Conservation (phyloP, 2,888 invertebrate genomes). For the Chymomyza amoena region DNA sequence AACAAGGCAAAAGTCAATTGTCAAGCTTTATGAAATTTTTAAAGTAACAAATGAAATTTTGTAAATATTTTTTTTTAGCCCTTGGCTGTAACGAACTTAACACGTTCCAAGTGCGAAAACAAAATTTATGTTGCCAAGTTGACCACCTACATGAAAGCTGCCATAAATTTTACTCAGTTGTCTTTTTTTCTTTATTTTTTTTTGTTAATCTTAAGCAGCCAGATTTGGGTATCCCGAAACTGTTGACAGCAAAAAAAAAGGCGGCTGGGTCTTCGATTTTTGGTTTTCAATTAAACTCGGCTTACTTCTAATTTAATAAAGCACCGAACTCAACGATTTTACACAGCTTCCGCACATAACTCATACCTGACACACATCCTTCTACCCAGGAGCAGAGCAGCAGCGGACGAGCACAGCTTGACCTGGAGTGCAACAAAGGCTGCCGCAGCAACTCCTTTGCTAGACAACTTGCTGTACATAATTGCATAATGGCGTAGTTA, state of each 20-base stretch:
- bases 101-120: conserved; percentile 17
- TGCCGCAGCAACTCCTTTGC: conserved; percentile 13
- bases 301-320: conserved; percentile 17
- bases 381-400: conserved; percentile 17
- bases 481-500: conserved; percentile 74
- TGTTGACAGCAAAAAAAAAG: background rate
- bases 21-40: background rate
- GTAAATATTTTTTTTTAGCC: background rate
- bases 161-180: conserved; percentile 37
- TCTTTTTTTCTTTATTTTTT: background rate
- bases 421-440: conserved; percentile 1
- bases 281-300: conserved; percentile 15
- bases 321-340: conserved; percentile 18
- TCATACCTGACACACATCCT: background rate
- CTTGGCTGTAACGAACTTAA: conserved; percentile 32
- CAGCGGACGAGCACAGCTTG: conserved; percentile 8
- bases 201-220: background rate
- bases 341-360: background rate
- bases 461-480: conserved; percentile 48
- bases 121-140: conserved; percentile 49
- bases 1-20: background rate
- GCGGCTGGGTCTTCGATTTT: background rate
- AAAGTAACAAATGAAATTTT: background rate
- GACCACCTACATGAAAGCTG: conserved; percentile 52
- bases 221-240: background rate